phyloP scores from a whole-genome alignment of 2,888 invertebrate genomes.

The Urechis unicinctus region DNA sequence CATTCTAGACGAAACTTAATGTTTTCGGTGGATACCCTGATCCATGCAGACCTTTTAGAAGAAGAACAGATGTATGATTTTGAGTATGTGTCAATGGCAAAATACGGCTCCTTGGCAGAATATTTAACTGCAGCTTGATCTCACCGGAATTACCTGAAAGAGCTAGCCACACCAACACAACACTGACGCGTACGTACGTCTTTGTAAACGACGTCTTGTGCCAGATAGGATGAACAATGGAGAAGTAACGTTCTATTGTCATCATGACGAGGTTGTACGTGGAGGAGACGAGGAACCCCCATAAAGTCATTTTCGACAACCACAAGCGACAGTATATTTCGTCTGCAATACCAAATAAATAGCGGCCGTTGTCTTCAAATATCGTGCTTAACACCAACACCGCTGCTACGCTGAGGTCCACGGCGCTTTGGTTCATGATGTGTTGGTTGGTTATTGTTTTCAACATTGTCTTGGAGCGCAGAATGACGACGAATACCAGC shows the following conservation, averaged over 20 bases:
- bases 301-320: conserved; percentile 7
- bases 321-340: conserved; percentile 14
- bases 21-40: too few relatives aligned
- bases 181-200: neutral
- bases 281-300: conserved; percentile 11
- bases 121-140: too few relatives aligned
- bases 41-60: too few relatives aligned
- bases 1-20: too few relatives aligned
- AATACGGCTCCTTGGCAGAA: too few relatives aligned
- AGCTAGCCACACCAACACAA: conserved; percentile 7
- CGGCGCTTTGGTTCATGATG: conserved; percentile 15
- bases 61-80: too few relatives aligned
- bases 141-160: too few relatives aligned
- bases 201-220: conserved; percentile 9
- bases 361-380: conserved; percentile 1
- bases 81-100: too few relatives aligned
- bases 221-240: conserved; percentile 13
- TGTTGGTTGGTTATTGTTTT: conserved; percentile 11
- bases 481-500: conserved; percentile 13
- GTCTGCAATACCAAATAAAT: neutral
- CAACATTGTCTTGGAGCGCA: conserved; percentile 5
- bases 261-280: conserved; percentile 14
- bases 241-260: conserved; percentile 15
- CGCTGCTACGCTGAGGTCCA: conserved; percentile 15
- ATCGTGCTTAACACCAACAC: conserved; percentile 10